Base-by-base conservation (phyloP, 2,888 invertebrate species). In the Crematogaster levior region DNA sequence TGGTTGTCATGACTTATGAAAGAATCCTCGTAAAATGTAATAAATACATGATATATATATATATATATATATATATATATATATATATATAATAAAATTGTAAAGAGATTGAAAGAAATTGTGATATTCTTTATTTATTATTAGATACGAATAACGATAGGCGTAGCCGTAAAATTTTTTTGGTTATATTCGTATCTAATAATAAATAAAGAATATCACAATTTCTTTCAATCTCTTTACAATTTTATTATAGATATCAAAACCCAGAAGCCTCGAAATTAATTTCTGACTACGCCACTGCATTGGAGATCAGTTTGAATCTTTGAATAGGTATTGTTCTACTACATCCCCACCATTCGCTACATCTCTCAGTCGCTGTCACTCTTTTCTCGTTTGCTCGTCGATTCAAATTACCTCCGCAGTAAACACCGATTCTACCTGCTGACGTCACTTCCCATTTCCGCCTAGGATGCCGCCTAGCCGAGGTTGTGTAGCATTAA, bases 401-500 rank as follows among this genome's bases (percentile, higher is more conserved):
- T 75, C 84, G 84, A 84, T 88, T 88, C 85, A 80, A 89, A 89
- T 88, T 89, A 88, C 86, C 87, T 84, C 81, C 86, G 40, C 48
- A 79, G 66, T 61, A 60, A 79, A 88, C 81, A 80, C 77, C 81
- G 68, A 84, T 86, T 75, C 81, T 61, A 66, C 85, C 83, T 82
- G 75, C 81, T 74, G 86, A 90, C 88, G 88, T 86, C 88, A 86
- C 84, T 90, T 90, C 87, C 88, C 87, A 89, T 89, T 91, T 90
- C 90, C 90, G 48, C 48, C 21, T 51, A 21, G 90, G 86, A 88
- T 88, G 83, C 85, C 79, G 83, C 75, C 75, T 83, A 84, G 63
- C 53, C 83, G 82, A 60, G 77, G 66, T 75, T 81, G 53, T 82
- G 75, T 82, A 72, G 75, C 70, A 68, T 79, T 79, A 79, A 79